A percentile compares a stretch with the other conserved stretches of the same genome.
These are phyloP conservation scores for Papilio xuthus DNA, from an alignment of 1,140 invertebrate species.

Conservation along the genomic window DNA sequence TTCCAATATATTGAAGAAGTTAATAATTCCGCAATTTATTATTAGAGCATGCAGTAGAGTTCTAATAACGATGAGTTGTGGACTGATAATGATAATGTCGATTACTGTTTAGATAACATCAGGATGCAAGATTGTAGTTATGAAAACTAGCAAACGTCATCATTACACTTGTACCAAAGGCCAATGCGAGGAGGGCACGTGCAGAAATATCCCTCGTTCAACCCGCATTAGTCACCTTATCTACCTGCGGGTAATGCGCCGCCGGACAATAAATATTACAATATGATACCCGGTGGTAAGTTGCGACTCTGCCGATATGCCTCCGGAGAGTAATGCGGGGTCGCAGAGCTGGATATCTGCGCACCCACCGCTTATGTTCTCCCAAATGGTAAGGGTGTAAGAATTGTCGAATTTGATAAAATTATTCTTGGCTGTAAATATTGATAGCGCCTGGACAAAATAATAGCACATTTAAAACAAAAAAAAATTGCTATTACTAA, in stretches of 20 bases:
- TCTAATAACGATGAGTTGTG: not conserved
- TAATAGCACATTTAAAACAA: not conserved
- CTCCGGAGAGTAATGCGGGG: constrained; percentile 44
- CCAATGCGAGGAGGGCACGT: constrained; percentile 44
- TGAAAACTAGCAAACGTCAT: not conserved
- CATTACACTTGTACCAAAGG: constrained; percentile 39
- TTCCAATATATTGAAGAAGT: not conserved
- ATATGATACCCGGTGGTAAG: constrained; percentile 54
- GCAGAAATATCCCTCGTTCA: constrained; percentile 62
- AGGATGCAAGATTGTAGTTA: not conserved
- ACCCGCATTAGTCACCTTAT: constrained; percentile 63
- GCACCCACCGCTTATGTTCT: not conserved
- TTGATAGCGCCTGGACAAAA: not conserved
- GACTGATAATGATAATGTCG: not conserved
- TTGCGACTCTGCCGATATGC: constrained; percentile 43
- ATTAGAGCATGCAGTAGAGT: not conserved
- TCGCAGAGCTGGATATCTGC: constrained; percentile 2
- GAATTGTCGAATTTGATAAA: constrained; percentile 25
- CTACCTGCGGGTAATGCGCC: constrained; percentile 59
- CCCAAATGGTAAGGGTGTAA: not conserved
- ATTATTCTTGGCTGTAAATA: not conserved
- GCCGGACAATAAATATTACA: constrained; percentile 54
- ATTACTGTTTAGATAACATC: not conserved
- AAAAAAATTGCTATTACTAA: not conserved
- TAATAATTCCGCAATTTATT: not conserved